Evolutionary conservation across 53 echinoderm and acorn worm genomes (phyloP).

Genomic region (Patiria pectinifera): DNA sequence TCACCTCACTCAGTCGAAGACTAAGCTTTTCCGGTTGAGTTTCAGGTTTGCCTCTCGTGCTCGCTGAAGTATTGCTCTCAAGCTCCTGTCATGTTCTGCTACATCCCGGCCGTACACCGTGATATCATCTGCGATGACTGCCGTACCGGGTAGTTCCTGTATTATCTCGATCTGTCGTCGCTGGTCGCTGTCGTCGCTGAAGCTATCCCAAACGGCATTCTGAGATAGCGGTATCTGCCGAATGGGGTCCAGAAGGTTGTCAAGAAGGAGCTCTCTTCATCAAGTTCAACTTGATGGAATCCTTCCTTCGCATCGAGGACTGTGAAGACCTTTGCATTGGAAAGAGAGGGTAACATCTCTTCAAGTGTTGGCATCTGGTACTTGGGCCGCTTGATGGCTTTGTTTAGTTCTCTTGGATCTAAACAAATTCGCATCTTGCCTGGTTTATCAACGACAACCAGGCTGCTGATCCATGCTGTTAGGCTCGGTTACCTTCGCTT

Average conservation of each 20-base stretch:
- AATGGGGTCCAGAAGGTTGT: conserved; percentile 70
- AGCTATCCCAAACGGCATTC: conserved; percentile 63
- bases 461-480: no score
- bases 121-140: conserved; percentile 63
- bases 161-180: conserved; percentile 52
- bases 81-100: conserved; percentile 46
- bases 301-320: conserved; percentile 71
- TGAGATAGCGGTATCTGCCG: conserved; percentile 55
- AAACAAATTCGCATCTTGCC: no score
- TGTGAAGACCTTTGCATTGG: conserved; percentile 60
- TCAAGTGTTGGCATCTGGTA: background rate
- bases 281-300: conserved; percentile 65
- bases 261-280: conserved; percentile 40
- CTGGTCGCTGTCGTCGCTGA: conserved; percentile 64
- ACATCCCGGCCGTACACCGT: conserved; percentile 40
- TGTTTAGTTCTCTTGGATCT: no score
- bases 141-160: conserved; percentile 42
- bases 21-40: conserved; percentile 34
- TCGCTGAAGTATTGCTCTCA: conserved; percentile 31
- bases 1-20: conserved; percentile 1
- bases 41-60: conserved; percentile 53
- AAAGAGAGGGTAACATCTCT: conserved; percentile 51
- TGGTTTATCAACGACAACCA: no score
- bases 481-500: no score
- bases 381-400: no score